phyloP scores from a whole-genome alignment of 2,888 invertebrate species.

The Cryptosula pallasiana region DNA sequence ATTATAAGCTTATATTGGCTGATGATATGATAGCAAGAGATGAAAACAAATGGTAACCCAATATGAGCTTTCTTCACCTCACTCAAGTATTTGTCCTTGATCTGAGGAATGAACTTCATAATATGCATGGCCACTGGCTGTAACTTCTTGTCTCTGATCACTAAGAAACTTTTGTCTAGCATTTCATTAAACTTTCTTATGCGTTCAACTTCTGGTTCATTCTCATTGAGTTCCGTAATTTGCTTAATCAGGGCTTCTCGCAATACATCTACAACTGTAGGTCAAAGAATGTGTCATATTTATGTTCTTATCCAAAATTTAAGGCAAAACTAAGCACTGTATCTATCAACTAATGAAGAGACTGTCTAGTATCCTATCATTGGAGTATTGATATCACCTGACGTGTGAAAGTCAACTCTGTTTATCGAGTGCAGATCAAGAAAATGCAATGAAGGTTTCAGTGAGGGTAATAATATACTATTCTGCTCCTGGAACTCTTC shows the following conservation, averaged over 20 bases:
- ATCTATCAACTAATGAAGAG: background rate
- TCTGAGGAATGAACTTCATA: constrained; percentile 82
- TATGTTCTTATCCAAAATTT: too few relatives aligned
- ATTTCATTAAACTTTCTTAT: constrained; percentile 84
- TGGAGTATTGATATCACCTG: constrained; percentile 54
- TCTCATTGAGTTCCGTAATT: constrained; percentile 40
- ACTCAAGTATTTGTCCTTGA: constrained; percentile 80
- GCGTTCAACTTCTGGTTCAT: constrained; percentile 49
- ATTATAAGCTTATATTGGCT: too few relatives aligned
- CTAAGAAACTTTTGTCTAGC: constrained; percentile 84
- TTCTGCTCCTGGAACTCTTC: constrained; percentile 85
- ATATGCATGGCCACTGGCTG: constrained; percentile 93
- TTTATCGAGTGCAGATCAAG: constrained; percentile 89
- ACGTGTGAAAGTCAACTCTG: constrained; percentile 87
- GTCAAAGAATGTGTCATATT: too few relatives aligned
- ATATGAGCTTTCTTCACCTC: too few relatives aligned
- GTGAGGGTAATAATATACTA: constrained; percentile 67
- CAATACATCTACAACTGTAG: constrained; percentile 43
- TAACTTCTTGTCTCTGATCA: constrained; percentile 75
- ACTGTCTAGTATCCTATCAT: background rate
- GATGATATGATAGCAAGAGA: too few relatives aligned
- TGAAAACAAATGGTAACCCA: too few relatives aligned
- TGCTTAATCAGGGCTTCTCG: constrained; percentile 42
- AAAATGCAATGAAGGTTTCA: constrained; percentile 88
- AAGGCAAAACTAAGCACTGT: background rate